Evolutionary conservation across 2,113 vertebrate species (phyloP).

Genomic region (Hemiscyllium ocellatum): DNA sequence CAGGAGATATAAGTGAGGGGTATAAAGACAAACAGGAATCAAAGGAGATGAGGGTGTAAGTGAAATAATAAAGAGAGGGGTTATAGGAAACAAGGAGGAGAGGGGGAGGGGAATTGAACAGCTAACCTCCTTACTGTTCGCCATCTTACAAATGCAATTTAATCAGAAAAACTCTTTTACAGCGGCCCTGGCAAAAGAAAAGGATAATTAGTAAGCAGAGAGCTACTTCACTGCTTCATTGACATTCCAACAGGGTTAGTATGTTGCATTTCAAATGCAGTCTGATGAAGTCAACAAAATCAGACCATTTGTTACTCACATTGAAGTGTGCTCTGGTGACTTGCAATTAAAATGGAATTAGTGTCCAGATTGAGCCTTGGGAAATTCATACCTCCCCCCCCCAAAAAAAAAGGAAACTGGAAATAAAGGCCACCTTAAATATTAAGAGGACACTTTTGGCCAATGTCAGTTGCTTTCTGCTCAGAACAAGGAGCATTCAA

Average conservation of each 20-base stretch:
- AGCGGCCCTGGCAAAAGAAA: slow-evolving; percentile 87
- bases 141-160: slow-evolving; percentile 95
- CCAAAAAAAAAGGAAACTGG: slow-evolving; percentile 57
- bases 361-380: slow-evolving; percentile 98
- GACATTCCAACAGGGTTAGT: slow-evolving; percentile 99
- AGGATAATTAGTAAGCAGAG: slow-evolving; percentile 99
- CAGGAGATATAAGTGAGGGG: slow-evolving; percentile 33
- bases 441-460: not conserved
- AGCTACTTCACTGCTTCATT: slow-evolving; percentile 97
- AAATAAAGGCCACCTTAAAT: not conserved
- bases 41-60: slow-evolving; percentile 43
- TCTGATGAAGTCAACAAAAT: slow-evolving; percentile 99
- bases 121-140: slow-evolving; percentile 66
- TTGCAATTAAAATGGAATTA: slow-evolving; percentile 99
- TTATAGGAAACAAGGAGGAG: not conserved
- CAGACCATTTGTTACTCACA: slow-evolving; percentile 99
- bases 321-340: slow-evolving; percentile 99
- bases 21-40: slow-evolving; percentile 49
- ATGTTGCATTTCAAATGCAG: slow-evolving; percentile 99
- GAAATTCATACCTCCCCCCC: slow-evolving; percentile 81
- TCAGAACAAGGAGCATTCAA: not conserved
- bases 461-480: not conserved
- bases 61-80: not conserved
- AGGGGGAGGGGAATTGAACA: not conserved
- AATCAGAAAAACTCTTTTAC: slow-evolving; percentile 95